phyloP scores from a whole-genome alignment of 2,113 vertebrate genomes.

The Stictonetta naevosa region DNA sequence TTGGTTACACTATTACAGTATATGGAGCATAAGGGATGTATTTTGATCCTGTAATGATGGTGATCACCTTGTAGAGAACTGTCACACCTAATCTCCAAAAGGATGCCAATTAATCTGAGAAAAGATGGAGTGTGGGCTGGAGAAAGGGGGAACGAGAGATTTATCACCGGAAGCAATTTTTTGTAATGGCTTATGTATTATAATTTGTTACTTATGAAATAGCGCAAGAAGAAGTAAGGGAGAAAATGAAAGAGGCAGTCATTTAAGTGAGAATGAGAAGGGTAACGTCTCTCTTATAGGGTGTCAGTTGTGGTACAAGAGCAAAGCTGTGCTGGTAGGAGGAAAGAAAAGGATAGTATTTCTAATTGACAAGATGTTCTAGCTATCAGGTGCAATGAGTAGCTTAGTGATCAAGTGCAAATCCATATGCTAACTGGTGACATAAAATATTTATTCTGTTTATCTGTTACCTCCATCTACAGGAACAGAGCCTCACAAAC shows the following conservation, averaged over 20 bases:
- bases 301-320: background rate
- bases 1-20: background rate
- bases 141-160: background rate
- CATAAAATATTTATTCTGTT: conserved; percentile 47
- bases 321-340: background rate
- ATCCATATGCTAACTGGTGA: conserved; percentile 45
- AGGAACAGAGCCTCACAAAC: conserved; percentile 34
- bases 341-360: conserved; percentile 8
- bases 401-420: conserved; percentile 2
- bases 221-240: background rate
- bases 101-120: background rate
- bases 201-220: background rate
- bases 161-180: background rate
- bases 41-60: background rate
- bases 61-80: background rate
- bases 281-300: background rate
- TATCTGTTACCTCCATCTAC: conserved; percentile 48
- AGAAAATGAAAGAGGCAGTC: background rate
- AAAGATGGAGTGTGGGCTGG: background rate
- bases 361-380: background rate
- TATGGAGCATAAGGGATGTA: background rate
- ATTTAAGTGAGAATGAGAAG: background rate
- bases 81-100: background rate
- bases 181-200: background rate
- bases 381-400: conserved; percentile 22